Evolutionary conservation across 2,113 vertebrate species (phyloP).

Genomic region (Lethenteron camtschaticum): DNA sequence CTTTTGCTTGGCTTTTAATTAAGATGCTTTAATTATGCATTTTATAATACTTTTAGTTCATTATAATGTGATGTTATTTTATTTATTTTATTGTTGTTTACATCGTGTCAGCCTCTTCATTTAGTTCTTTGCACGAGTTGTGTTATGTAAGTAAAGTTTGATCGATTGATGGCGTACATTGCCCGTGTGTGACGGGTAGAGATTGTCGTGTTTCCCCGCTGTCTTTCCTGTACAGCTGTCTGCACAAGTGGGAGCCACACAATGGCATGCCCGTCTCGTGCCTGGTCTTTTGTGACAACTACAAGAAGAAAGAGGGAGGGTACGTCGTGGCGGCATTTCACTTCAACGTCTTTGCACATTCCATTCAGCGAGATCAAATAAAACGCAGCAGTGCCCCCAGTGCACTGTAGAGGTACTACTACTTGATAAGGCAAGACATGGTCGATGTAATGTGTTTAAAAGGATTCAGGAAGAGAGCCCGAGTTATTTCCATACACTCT

Average conservation of each 20-base stretch:
- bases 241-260: constrained; percentile 81
- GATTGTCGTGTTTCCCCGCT: background rate
- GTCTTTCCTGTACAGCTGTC: constrained; percentile 33
- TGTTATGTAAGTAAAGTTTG: background rate
- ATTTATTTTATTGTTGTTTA: background rate
- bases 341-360: background rate
- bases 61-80: background rate
- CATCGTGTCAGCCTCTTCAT: background rate
- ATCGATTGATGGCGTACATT: constrained; percentile 3
- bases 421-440: background rate
- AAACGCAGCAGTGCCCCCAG: background rate
- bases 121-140: background rate
- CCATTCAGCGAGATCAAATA: constrained; percentile 1
- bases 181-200: background rate
- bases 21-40: too few species aligned
- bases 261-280: constrained; percentile 70
- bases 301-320: constrained; percentile 95
- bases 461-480: background rate
- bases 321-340: constrained; percentile 24
- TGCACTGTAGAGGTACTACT: background rate
- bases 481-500: too few species aligned
- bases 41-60: background rate
- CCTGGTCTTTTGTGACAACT: constrained; percentile 90
- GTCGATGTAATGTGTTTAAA: background rate
- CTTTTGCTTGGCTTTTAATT: too few species aligned